Evolutionary conservation across 1,140 invertebrate species (phyloP).

Genomic region (Bombus terrestris): DNA sequence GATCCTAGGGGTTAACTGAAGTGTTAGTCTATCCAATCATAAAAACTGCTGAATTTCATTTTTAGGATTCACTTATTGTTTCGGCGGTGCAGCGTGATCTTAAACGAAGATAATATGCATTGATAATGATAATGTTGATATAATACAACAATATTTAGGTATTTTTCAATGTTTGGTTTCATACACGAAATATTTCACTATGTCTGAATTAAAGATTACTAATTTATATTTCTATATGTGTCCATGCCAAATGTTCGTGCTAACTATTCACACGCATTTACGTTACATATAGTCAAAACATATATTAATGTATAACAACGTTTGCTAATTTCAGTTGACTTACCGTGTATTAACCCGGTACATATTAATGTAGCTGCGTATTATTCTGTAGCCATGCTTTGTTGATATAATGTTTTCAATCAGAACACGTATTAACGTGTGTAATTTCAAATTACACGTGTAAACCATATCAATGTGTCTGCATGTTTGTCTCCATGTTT

Average conservation of each 20-base stretch:
- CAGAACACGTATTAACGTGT: neutral
- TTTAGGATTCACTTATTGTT: neutral
- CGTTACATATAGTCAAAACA: too few relatives aligned
- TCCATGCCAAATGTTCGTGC: neutral
- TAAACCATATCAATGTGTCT: too few relatives aligned
- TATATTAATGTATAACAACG: neutral
- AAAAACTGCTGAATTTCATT: neutral
- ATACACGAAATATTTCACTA: neutral
- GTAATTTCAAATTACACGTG: neutral
- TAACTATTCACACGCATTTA: neutral
- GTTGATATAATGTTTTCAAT: neutral
- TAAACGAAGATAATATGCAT: neutral
- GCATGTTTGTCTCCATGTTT: neutral
- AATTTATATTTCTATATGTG: neutral
- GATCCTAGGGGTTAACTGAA: neutral
- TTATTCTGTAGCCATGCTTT: neutral
- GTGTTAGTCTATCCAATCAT: neutral
- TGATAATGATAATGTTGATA: neutral
- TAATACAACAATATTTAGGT: neutral
- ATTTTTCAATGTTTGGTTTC: neutral
- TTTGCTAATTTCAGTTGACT: slow-evolving; percentile 6
- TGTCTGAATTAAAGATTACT: neutral
- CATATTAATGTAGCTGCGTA: neutral
- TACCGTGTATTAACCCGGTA: neutral
- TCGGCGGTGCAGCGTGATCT: neutral